A percentile compares a stretch with the other conserved stretches of the same genome.
phyloP scores from a whole-genome alignment of 2,797 vertebrate species.

The Petrocephalus schoutedeni region DNA sequence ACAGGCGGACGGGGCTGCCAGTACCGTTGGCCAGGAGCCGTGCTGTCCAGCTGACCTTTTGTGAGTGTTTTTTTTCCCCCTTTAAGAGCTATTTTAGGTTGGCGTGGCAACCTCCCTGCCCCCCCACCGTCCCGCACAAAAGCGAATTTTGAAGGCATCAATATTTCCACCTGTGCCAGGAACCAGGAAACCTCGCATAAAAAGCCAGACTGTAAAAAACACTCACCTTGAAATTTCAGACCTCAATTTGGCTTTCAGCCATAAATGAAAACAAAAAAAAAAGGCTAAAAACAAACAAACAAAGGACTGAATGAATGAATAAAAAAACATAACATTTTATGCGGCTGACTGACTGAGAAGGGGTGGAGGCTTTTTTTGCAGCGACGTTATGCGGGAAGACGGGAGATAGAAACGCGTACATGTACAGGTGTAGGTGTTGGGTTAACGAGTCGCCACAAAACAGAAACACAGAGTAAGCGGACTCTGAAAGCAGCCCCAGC shows the following conservation, averaged over 20 bases:
- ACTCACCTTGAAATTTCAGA: background rate
- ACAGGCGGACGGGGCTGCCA: background rate
- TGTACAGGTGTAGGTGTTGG: background rate
- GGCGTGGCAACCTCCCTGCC: background rate
- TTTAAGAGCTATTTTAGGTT: background rate
- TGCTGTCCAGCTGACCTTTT: slow-evolving; percentile 13
- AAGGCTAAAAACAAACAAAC: background rate
- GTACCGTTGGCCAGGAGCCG: background rate
- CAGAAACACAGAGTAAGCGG: background rate
- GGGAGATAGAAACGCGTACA: background rate
- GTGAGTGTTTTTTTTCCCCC: background rate
- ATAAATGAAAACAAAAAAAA: background rate
- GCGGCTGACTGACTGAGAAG: background rate
- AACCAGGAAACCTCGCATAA: background rate
- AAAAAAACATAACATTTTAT: background rate
- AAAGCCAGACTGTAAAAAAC: background rate
- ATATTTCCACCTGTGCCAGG: background rate
- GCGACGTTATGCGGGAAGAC: background rate
- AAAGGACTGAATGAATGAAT: too few relatives aligned
- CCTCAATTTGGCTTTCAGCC: background rate
- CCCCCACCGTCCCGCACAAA: too few relatives aligned
- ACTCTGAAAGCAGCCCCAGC: background rate
- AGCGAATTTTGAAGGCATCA: background rate
- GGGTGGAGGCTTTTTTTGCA: background rate
- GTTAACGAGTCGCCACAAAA: background rate